Evolutionary conservation across 2,888 invertebrate species (phyloP).

Genomic region (Rhingia campestris): DNA sequence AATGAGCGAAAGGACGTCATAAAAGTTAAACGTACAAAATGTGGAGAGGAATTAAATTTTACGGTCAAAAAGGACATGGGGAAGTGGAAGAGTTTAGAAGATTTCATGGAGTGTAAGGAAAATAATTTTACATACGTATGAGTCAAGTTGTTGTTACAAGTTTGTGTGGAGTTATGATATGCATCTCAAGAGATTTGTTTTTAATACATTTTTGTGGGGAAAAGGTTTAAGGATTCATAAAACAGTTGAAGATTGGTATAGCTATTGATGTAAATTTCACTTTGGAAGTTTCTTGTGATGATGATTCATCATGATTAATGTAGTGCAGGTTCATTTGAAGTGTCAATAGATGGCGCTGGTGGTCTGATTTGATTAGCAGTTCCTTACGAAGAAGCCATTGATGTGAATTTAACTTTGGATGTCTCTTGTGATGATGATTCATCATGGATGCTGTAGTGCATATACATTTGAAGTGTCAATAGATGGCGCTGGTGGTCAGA

Average conservation of each 20-base stretch:
- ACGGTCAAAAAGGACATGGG: conserved; percentile 4
- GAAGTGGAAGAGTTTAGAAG: conserved; percentile 8
- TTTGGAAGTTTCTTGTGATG: too few species aligned
- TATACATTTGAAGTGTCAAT: too few species aligned
- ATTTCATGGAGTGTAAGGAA: not conserved
- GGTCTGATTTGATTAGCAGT: too few species aligned
- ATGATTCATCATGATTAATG: too few species aligned
- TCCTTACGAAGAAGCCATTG: too few species aligned
- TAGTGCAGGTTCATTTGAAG: too few species aligned
- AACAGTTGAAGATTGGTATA: not conserved
- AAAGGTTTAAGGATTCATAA: not conserved
- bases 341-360: too few species aligned
- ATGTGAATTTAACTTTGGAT: too few species aligned
- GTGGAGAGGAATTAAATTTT: conserved; percentile 56
- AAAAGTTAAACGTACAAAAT: conserved; percentile 21
- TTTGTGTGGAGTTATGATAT: not conserved
- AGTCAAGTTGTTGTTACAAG: conserved; percentile 1
- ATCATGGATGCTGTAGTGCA: too few species aligned
- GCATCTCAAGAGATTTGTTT: not conserved
- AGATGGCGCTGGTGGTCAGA: too few species aligned
- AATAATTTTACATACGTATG: not conserved
- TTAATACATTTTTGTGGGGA: not conserved
- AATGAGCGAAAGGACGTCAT: conserved; percentile 27
- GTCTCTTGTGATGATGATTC: too few species aligned
- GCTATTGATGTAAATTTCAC: not conserved